These are phyloP conservation scores for Brienomyrus brachyistius DNA, from an alignment of 2,113 vertebrate genomes.

Conservation along the genomic window DNA sequence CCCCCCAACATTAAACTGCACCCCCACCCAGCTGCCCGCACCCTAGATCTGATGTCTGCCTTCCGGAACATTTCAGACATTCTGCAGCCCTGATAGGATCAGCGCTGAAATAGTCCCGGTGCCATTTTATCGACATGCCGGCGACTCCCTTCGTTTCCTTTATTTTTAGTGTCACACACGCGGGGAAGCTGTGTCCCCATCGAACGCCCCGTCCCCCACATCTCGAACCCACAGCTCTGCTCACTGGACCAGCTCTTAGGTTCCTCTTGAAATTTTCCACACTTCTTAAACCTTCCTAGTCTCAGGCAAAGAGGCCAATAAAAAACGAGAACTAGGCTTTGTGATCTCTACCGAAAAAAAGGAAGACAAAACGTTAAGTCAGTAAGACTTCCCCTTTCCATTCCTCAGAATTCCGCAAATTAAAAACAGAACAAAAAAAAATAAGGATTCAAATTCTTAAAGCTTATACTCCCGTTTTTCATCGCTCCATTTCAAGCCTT, in stretches of 20 bases:
- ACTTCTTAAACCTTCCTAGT: neutral
- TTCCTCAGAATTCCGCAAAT: neutral
- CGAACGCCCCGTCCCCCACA: neutral
- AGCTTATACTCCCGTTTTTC: neutral
- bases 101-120: neutral
- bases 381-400: constrained; percentile 10
- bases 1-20: no score
- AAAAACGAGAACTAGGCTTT: neutral
- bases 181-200: neutral
- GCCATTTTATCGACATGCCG: constrained; percentile 12
- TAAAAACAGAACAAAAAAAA: constrained; percentile 2
- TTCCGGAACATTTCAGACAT: constrained; percentile 15
- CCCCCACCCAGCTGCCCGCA: neutral
- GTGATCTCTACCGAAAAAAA: neutral
- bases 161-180: constrained; percentile 11
- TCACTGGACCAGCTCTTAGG: neutral
- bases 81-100: constrained; percentile 9
- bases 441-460: neutral
- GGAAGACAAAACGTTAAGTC: neutral
- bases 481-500: neutral
- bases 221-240: neutral
- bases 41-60: neutral
- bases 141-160: neutral
- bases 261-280: neutral
- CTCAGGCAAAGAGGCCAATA: neutral